These are phyloP conservation scores for Ancistrus triradiatus DNA, from an alignment of 2,113 vertebrate species.

Conservation along the genomic window DNA sequence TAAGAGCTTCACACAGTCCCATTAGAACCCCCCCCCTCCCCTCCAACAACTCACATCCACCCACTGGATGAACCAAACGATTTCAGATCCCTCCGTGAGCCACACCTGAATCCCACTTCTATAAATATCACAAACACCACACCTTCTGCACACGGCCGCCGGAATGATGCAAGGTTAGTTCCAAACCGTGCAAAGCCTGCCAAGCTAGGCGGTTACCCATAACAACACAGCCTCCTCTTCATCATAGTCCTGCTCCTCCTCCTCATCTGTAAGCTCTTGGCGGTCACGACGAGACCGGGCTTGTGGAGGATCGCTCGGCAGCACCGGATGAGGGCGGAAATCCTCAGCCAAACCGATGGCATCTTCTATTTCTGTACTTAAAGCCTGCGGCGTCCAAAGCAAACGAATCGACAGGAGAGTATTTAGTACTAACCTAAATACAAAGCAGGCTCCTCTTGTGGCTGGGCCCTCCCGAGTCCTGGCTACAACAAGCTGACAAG, in stretches of 20 bases:
- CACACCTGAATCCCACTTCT: background rate
- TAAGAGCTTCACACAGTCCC: too few species aligned
- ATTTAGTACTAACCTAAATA: too few species aligned
- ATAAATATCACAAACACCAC: background rate
- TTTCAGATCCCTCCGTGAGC: too few species aligned
- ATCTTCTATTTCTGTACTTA: background rate
- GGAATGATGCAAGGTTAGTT: conserved; percentile 28
- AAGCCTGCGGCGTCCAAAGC: background rate
- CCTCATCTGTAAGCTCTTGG: conserved; percentile 1
- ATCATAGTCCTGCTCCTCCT: conserved; percentile 43
- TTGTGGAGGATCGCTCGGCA: background rate
- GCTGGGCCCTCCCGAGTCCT: too few species aligned
- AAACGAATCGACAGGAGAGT: background rate
- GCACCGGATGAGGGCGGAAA: conserved; percentile 44
- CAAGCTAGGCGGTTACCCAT: conserved; percentile 62
- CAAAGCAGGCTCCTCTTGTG: too few species aligned
- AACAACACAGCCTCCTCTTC: conserved; percentile 58
- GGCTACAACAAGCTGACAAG: background rate
- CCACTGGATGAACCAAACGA: background rate
- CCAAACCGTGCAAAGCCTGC: conserved; percentile 47
- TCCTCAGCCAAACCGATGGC: conserved; percentile 21
- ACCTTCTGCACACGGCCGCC: background rate
- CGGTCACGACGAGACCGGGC: background rate
- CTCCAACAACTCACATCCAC: background rate
- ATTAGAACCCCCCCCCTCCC: too few species aligned